These are phyloP conservation scores for Anolis apletophallus DNA, from an alignment of 2,797 vertebrate species.

Conservation along the genomic window DNA sequence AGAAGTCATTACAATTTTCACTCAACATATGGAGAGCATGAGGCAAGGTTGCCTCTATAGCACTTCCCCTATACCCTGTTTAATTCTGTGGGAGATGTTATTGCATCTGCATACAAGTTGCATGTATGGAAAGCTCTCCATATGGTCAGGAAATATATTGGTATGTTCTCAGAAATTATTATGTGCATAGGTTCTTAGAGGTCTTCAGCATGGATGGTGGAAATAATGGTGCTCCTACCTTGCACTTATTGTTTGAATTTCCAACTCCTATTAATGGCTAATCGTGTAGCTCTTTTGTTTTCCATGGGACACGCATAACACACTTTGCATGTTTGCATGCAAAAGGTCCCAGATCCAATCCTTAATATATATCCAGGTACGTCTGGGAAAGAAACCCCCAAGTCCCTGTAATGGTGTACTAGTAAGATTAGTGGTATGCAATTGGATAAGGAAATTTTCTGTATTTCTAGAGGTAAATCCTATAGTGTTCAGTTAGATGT, in stretches of 20 bases:
- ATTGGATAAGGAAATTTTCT: not conserved
- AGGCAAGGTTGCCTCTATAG: not conserved
- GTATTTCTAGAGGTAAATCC: not conserved
- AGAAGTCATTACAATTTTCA: not conserved
- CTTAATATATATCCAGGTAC: too few relatives aligned
- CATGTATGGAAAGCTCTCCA: too few relatives aligned
- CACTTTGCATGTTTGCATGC: too few relatives aligned
- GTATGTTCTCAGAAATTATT: not conserved
- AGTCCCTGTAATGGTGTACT: too few relatives aligned
- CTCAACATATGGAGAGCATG: not conserved
- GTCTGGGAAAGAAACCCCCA: too few relatives aligned
- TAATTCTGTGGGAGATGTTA: not conserved
- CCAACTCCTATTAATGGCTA: too few relatives aligned
- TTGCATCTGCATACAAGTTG: not conserved
- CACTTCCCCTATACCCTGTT: too few relatives aligned
- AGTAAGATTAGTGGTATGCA: not conserved
- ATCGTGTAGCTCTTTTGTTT: too few relatives aligned
- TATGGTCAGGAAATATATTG: not conserved
- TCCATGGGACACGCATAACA: too few relatives aligned
- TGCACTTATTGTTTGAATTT: not conserved
- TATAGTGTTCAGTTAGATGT: not conserved
- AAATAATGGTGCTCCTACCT: not conserved
- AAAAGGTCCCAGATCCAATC: too few relatives aligned
- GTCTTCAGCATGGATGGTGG: not conserved
- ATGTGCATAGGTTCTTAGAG: not conserved